Evolutionary conservation across 2,797 vertebrate species (phyloP), one percentile per base, ranked within the genome.

Genomic region (Denticeps clupeoides): DNA sequence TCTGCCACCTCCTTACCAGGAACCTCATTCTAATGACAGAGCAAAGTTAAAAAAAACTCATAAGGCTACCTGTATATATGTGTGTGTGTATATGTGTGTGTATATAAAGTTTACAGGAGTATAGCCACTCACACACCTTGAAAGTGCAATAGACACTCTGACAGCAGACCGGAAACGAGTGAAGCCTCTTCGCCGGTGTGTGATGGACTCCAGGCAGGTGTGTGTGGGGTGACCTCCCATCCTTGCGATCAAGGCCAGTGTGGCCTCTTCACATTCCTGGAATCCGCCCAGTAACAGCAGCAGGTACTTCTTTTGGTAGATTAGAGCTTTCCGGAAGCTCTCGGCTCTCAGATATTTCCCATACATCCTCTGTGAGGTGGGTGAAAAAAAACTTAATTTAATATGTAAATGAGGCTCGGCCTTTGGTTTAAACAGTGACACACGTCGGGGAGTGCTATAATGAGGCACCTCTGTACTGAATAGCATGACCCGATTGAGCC

Each of bases 231-330:
- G 84, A 0, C 89, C 84, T 0, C 88, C 91, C 90, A 97, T 97
- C 45, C 87, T 80, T 52, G 84, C 82, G 22, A 98, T 89, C n/a
- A 98, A 82, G 1, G 81, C 74, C 35, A 97, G 72, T 0, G 93
- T 96, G 59, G 90, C 91, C 26, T 95, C 91, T 70, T 99, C 93
- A 38, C 93, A 98, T 64, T 97, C 91, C 71, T 96, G 91, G 77
- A 99, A 98, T 0, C 93, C 91, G 0, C 93, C 93, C 10, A 98
- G 74, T 53, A 98, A 75, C 49, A 98, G 79, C 74, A 99, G 81
- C 67, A 99, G 78, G 12, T 98, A 98, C 57, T 93, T 95, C 64
- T 98, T 99, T 82, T 99, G 95, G 69, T 98, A 99, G 64, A 99
- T 81, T 26, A 99, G 88, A 5, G 95, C 91, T 69, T 98, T 99